These are phyloP conservation scores for Peromyscus californicus DNA, from an alignment of 2,113 vertebrate genomes.

Conservation along the genomic window DNA sequence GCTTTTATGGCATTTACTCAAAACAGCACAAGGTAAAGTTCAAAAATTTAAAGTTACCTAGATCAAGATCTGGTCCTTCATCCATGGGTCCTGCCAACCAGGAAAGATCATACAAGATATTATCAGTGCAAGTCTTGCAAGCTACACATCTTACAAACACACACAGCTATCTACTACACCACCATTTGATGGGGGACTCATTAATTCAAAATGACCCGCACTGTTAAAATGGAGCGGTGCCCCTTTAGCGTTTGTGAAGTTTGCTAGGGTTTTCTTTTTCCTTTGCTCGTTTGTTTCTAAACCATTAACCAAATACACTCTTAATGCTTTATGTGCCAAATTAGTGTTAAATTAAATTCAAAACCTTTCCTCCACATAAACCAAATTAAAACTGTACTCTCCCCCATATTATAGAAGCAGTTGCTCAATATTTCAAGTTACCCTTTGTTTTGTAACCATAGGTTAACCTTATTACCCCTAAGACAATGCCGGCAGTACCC, in stretches of 20 bases:
- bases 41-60: conserved; percentile 89
- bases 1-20: not conserved
- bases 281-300: conserved; percentile 85
- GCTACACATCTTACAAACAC: conserved; percentile 88
- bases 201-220: conserved; percentile 86
- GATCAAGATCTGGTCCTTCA: conserved; percentile 93
- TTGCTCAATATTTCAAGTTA: conserved; percentile 87
- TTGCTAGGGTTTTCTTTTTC: conserved; percentile 83
- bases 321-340: conserved; percentile 86
- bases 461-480: conserved; percentile 89
- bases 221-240: conserved; percentile 85
- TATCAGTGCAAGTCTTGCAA: conserved; percentile 86
- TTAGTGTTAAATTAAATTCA: conserved; percentile 84
- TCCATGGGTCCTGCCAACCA: conserved; percentile 93
- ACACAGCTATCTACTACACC: conserved; percentile 88
- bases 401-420: conserved; percentile 90
- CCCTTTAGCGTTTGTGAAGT: conserved; percentile 81
- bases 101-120: conserved; percentile 85
- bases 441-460: conserved; percentile 87
- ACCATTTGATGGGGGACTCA: conserved; percentile 83
- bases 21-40: not conserved
- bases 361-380: conserved; percentile 82
- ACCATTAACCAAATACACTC: conserved; percentile 86
- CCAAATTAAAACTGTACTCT: conserved; percentile 81
- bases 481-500: conserved; percentile 92